These are phyloP conservation scores for Drosophila watanabei DNA, from an alignment of 1,140 invertebrate species.

Conservation along the genomic window DNA sequence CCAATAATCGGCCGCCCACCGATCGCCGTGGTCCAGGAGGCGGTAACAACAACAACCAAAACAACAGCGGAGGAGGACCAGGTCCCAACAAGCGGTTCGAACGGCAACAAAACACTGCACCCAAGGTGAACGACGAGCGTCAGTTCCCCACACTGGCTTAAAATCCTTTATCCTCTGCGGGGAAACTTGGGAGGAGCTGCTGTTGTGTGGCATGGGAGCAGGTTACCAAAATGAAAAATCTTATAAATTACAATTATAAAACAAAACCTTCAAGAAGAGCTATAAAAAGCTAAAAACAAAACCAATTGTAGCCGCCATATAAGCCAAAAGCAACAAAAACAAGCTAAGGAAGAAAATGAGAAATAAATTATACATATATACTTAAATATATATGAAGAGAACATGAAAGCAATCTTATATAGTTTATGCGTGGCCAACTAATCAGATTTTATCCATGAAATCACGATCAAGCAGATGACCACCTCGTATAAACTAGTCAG, in stretches of 20 bases:
- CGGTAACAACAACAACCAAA: conserved; percentile 59
- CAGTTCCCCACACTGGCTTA: conserved; percentile 96
- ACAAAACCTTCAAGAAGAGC: conserved; percentile 27
- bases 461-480: conserved; percentile 32
- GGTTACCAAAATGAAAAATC: conserved; percentile 59
- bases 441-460: conserved; percentile 43
- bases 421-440: conserved; percentile 50
- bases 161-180: conserved; percentile 17
- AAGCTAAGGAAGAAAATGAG: conserved; percentile 36
- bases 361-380: conserved; percentile 58
- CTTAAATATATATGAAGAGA: conserved; percentile 48
- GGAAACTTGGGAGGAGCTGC: background rate
- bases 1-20: conserved; percentile 64
- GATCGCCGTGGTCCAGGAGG: conserved; percentile 76
- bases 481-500: conserved; percentile 46
- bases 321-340: conserved; percentile 76
- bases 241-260: conserved; percentile 54
- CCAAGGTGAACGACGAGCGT: conserved; percentile 97
- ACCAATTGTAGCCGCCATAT: conserved; percentile 53
- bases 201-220: conserved; percentile 21
- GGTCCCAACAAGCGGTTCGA: conserved; percentile 69
- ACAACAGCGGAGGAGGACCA: conserved; percentile 43
- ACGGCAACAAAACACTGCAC: conserved; percentile 88
- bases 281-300: conserved; percentile 2
- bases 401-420: conserved; percentile 59